phyloP scores from a whole-genome alignment of 2,888 invertebrate species.

The Conus canariensis region DNA sequence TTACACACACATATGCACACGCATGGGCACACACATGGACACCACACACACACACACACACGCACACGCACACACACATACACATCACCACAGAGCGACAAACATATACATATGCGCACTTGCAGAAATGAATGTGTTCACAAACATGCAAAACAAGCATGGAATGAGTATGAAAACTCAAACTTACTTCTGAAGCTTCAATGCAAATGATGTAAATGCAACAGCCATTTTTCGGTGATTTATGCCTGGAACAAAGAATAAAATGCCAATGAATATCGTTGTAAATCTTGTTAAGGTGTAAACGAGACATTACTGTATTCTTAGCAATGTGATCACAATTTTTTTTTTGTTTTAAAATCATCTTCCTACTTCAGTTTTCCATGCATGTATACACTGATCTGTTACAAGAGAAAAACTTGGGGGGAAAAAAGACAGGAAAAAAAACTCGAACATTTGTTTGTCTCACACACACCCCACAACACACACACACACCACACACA shows the following conservation, averaged over 20 bases:
- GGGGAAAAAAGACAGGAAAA: too few relatives aligned
- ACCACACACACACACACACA: slow-evolving; percentile 43
- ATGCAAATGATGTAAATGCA: slow-evolving; percentile 64
- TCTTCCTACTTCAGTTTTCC: too few relatives aligned
- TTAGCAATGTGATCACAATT: too few relatives aligned
- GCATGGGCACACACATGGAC: slow-evolving; percentile 43
- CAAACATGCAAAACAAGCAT: background rate
- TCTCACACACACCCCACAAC: too few relatives aligned
- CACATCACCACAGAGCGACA: slow-evolving; percentile 13
- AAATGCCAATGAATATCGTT: too few relatives aligned
- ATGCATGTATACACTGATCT: too few relatives aligned
- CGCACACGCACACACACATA: background rate
- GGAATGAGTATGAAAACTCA: background rate
- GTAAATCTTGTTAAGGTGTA: too few relatives aligned
- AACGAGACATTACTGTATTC: too few relatives aligned
- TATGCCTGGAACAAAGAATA: slow-evolving; percentile 59
- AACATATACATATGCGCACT: background rate
- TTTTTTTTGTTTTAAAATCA: too few relatives aligned
- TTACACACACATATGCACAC: background rate
- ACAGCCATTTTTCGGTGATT: slow-evolving; percentile 63
- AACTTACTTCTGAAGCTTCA: slow-evolving; percentile 69
- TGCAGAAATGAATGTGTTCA: background rate
- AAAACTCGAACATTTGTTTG: too few relatives aligned
- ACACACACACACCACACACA: too few relatives aligned
- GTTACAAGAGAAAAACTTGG: too few relatives aligned